phyloP scores from a whole-genome alignment of 2,888 invertebrate genomes.

The Girardia tigrina region DNA sequence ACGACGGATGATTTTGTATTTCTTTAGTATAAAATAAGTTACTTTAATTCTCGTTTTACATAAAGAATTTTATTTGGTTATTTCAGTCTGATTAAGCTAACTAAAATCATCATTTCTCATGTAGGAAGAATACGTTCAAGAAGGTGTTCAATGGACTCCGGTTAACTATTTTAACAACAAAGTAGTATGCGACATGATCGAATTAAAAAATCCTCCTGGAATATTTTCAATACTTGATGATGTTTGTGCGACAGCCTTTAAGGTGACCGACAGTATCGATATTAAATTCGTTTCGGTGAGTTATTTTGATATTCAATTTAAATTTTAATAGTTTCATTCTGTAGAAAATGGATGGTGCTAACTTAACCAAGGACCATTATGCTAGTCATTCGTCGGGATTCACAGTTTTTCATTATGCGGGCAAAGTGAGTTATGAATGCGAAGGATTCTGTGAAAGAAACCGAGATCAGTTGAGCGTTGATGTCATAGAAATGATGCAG shows the following conservation, averaged over 20 bases:
- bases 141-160: slow-evolving; percentile 60
- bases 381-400: slow-evolving; percentile 54
- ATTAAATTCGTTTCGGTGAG: slow-evolving; percentile 45
- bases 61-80: no score
- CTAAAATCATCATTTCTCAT: no score
- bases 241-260: slow-evolving; percentile 60
- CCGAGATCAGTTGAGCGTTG: slow-evolving; percentile 58
- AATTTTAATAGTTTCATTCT: slow-evolving; percentile 21
- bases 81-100: no score
- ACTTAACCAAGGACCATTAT: slow-evolving; percentile 56
- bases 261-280: slow-evolving; percentile 58
- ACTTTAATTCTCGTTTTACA: no score
- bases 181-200: slow-evolving; percentile 60
- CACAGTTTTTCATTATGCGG: slow-evolving; percentile 59
- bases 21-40: no score
- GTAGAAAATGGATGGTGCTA: slow-evolving; percentile 54
- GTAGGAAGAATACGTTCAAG: slow-evolving; percentile 60
- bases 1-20: no score
- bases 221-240: slow-evolving; percentile 60
- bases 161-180: slow-evolving; percentile 62
- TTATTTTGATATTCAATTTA: background rate
- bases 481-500: slow-evolving; percentile 60
- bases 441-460: slow-evolving; percentile 61
- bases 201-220: slow-evolving; percentile 56
- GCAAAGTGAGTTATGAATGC: slow-evolving; percentile 56